These are phyloP conservation scores for Ctenochaetus hawaiiensis DNA, from an alignment of 2,797 vertebrate genomes.

Conservation along the genomic window DNA sequence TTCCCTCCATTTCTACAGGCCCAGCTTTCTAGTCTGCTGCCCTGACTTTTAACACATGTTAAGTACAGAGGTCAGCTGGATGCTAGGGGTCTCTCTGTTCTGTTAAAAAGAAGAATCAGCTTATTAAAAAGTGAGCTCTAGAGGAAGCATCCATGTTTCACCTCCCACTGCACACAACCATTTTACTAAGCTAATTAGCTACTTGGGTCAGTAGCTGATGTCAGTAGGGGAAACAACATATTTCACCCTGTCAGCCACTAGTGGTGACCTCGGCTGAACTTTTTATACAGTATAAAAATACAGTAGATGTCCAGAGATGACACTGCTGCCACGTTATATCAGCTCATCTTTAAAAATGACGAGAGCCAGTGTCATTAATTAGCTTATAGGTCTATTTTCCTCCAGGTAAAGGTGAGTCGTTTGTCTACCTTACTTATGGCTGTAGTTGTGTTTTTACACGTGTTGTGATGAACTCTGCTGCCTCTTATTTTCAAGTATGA, in stretches of 20 bases:
- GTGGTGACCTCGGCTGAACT: slow-evolving; percentile 69
- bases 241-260: slow-evolving; percentile 77
- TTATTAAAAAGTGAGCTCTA: slow-evolving; percentile 84
- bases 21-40: slow-evolving; percentile 57
- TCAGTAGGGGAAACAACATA: slow-evolving; percentile 79
- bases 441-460: slow-evolving; percentile 27
- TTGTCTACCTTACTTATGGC: slow-evolving; percentile 15
- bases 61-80: slow-evolving; percentile 78
- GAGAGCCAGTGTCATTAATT: slow-evolving; percentile 56
- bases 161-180: slow-evolving; percentile 70
- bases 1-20: slow-evolving; percentile 9
- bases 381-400: slow-evolving; percentile 32
- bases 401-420: slow-evolving; percentile 30
- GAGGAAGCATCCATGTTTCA: slow-evolving; percentile 70
- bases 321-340: slow-evolving; percentile 47
- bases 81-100: slow-evolving; percentile 75
- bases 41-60: slow-evolving; percentile 75
- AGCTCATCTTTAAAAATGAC: slow-evolving; percentile 57
- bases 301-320: slow-evolving; percentile 44
- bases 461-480: slow-evolving; percentile 24
- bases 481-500: slow-evolving; percentile 6
- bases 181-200: slow-evolving; percentile 82
- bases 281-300: slow-evolving; percentile 60
- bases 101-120: slow-evolving; percentile 80
- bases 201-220: slow-evolving; percentile 72